Evolutionary conservation across 2,113 vertebrate species (phyloP), one percentile per base, ranked within the genome.

Genomic region (Egretta garzetta): DNA sequence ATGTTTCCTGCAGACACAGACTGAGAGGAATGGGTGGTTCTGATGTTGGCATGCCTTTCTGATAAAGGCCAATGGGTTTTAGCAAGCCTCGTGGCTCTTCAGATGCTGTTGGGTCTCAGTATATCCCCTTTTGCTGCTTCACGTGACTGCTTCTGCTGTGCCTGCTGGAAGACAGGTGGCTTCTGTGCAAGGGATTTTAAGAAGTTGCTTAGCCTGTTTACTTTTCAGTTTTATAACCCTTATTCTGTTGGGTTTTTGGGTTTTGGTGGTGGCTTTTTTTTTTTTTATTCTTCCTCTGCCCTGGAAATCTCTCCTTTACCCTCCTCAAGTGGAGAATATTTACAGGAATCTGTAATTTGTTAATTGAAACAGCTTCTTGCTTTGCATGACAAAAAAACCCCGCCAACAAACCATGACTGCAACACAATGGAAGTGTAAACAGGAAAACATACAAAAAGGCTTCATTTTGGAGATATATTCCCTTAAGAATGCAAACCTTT

Each of bases 11-110:
- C 94, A 97, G 93, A 88, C 64, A 58, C 0, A 0, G 52, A 60
- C 0, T 6, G 66, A 89, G 91, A 96, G 93, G 89, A 97, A 96
- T 0, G 84, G 94, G 89, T 92, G 90, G 95, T 96, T 93, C 93
- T 95, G 80, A 86, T 92, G 27, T 64, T 88, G 80, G 64, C 4
- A 5, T 35, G 59, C 41, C 35, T 80, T 76, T 74, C 80, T 85
- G 90, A 91, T 93, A 93, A 93, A 91, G 59, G 50, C 72, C 72
- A 37, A 19, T 88, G 32, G 72, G 41, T 91, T 96, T 63, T 67
- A 71, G 49, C 72, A 80, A 71, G 47, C 41, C 32, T 74, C 4
- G 6, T 5, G 9, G 63, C n/a, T 76, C 43, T 47, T 39, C 45
- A 55, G 52, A 23, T 80, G 45, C 84, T 91, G 9, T 60, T 74